Percentiles rank a stretch among this genome's conserved stretches.
phyloP scores from a whole-genome alignment of 2,888 invertebrate genomes.

The Cacoxenus indagator region DNA sequence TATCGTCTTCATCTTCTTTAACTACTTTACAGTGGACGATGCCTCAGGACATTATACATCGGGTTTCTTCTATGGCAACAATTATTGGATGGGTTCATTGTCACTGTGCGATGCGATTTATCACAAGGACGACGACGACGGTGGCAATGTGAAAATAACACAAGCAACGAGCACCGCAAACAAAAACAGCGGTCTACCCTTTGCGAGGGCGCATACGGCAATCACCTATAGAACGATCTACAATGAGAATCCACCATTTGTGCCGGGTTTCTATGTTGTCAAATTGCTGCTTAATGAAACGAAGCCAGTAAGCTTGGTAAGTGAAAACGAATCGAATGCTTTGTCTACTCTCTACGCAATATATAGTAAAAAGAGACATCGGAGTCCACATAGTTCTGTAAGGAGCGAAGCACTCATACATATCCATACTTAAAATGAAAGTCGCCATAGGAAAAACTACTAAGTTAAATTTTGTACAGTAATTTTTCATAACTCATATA shows the following conservation, averaged over 20 bases:
- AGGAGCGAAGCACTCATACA: no score
- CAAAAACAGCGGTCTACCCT: slow-evolving; percentile 64
- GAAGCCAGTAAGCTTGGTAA: slow-evolving; percentile 62
- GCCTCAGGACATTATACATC: slow-evolving; percentile 84
- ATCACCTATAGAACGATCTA: slow-evolving; percentile 53
- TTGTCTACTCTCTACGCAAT: no score
- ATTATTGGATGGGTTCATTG: slow-evolving; percentile 85
- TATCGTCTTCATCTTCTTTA: background rate
- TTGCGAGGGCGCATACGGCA: slow-evolving; percentile 62
- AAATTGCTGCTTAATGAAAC: slow-evolving; percentile 74
- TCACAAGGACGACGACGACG: slow-evolving; percentile 69
- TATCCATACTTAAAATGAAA: no score
- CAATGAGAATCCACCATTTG: slow-evolving; percentile 76
- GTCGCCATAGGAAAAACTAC: no score
- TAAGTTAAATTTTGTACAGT: no score
- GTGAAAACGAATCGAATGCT: no score
- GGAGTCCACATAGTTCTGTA: no score
- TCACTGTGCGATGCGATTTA: slow-evolving; percentile 79
- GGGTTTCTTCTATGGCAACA: slow-evolving; percentile 86
- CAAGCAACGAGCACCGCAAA: background rate
- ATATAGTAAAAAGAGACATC: no score
- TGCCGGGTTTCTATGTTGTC: slow-evolving; percentile 78
- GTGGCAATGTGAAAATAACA: slow-evolving; percentile 25
- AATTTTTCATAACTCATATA: no score
- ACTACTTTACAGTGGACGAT: slow-evolving; percentile 75